Evolutionary conservation across 2,888 invertebrate genomes (phyloP).

Genomic region (Sylvicola fuscatus): DNA sequence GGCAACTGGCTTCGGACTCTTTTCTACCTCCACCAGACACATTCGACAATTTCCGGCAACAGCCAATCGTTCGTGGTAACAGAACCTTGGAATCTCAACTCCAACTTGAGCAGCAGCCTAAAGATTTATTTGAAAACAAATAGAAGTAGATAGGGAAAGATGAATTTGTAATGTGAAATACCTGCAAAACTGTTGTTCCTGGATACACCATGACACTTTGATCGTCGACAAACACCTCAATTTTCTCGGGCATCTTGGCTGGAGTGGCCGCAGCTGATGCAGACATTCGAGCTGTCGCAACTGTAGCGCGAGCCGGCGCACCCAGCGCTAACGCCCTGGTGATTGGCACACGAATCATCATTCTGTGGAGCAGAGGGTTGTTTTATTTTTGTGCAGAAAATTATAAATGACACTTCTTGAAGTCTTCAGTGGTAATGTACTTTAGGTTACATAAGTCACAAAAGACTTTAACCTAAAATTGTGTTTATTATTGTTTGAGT

Average conservation of each 20-base stretch:
- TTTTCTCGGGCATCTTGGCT: conserved; percentile 43
- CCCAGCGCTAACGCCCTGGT: conserved; percentile 37
- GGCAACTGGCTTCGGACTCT: conserved; percentile 92
- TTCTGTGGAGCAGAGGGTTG: conserved; percentile 14
- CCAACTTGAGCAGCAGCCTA: conserved; percentile 90
- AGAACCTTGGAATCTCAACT: conserved; percentile 96
- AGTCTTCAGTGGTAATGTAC: too few relatives aligned
- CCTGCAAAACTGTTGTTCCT: conserved; percentile 93
- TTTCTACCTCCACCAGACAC: conserved; percentile 99
- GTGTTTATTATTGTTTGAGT: too few relatives aligned
- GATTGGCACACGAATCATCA: conserved; percentile 59
- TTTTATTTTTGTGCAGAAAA: not conserved
- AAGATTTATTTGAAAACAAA: conserved; percentile 4
- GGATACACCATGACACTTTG: conserved; percentile 84
- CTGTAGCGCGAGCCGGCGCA: conserved; percentile 25
- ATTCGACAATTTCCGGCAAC: conserved; percentile 99
- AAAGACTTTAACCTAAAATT: too few relatives aligned
- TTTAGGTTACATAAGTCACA: too few relatives aligned
- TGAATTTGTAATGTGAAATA: conserved; percentile 20
- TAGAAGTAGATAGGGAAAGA: not conserved
- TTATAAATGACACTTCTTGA: too few relatives aligned
- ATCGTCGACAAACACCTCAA: conserved; percentile 96
- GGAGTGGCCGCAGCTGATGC: conserved; percentile 26
- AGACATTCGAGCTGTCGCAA: conserved; percentile 25
- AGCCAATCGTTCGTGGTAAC: conserved; percentile 95